Evolutionary conservation across 2,113 vertebrate species (phyloP), one percentile per base, ranked within the genome.

Genomic region (Tauraco erythrolophus): DNA sequence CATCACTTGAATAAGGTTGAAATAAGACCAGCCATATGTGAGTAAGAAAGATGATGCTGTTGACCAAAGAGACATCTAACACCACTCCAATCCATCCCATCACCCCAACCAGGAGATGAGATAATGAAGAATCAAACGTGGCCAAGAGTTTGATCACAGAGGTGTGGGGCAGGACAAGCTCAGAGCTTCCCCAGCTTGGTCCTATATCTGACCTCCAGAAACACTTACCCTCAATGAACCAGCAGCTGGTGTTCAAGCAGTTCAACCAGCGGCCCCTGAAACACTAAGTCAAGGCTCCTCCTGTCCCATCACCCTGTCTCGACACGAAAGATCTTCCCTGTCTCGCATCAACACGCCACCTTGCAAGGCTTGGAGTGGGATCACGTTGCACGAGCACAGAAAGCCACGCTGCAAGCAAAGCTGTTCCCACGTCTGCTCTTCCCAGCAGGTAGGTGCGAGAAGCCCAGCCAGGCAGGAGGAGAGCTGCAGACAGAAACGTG

Each of bases 291-390:
- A 24, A 31, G 6, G 12, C 4, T 19, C 19, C 19, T 75, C 15
- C 37, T 33, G 10, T 54, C 80, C 70, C 33, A 18, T 23, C 35
- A 48, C 23, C 23, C 43, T 35, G 11, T 45, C 76, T 61, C 5
- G 1, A 14, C 3, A 9, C 27, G 30, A 35, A 61, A 57, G 45
- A 27, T 33, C 25, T 31, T 61, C 75, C 71, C 37, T 19, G 27
- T 46, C 83, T 88, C 15, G 0, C 75, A 30, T 9, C 58, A 24
- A 3, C 4, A 0, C 11, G 7, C 22, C 64, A 5, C 27, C 80
- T 33, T 0, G 0, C 35, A 72, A 66, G 31, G 41, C 72, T 84
- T 0, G 0, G 25, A 25, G 33, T 0, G 2, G 64, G 60, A 62
- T 57, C 11, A 0, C 2, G 1, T 25, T 33, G 83, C 64, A 35